A percentile compares a stretch with the other conserved stretches of the same genome.
Conservation (phyloP, 2,113 vertebrate genomes). For the Pteropus alecto region DNA sequence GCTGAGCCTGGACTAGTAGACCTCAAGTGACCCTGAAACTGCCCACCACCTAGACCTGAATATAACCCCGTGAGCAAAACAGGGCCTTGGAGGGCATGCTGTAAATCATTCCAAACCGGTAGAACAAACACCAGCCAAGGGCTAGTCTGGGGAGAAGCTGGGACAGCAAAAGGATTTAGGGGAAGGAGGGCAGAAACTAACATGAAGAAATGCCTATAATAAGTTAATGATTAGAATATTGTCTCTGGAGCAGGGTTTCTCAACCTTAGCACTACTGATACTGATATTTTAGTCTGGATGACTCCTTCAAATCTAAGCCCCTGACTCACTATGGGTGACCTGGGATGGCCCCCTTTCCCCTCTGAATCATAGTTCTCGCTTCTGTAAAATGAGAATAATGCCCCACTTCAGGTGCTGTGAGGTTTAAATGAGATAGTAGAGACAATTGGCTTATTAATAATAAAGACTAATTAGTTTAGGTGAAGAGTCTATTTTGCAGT, state of each 20-base stretch:
- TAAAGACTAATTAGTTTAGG: not conserved
- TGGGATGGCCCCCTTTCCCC: not conserved
- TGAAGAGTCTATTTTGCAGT: not conserved
- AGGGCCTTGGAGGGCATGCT: not conserved
- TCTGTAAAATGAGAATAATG: not conserved
- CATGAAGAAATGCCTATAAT: not conserved
- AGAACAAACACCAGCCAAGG: not conserved
- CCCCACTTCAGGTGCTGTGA: not conserved
- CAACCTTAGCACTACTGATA: not conserved
- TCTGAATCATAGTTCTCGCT: not conserved
- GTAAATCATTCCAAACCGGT: not conserved
- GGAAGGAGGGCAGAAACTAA: no score
- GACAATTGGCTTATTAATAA: not conserved
- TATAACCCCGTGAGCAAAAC: not conserved
- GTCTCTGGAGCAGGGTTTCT: not conserved
- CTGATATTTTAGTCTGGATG: not conserved
- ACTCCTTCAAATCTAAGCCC: not conserved
- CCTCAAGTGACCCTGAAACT: not conserved
- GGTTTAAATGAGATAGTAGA: not conserved
- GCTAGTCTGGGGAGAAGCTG: not conserved
- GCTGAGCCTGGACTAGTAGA: not conserved
- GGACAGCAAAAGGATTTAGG: no score
- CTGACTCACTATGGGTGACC: not conserved
- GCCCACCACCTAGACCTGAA: not conserved
- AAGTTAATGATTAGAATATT: not conserved